Base-by-base conservation (phyloP, 2,113 vertebrate genomes). In the Laterallus jamaicensis region DNA sequence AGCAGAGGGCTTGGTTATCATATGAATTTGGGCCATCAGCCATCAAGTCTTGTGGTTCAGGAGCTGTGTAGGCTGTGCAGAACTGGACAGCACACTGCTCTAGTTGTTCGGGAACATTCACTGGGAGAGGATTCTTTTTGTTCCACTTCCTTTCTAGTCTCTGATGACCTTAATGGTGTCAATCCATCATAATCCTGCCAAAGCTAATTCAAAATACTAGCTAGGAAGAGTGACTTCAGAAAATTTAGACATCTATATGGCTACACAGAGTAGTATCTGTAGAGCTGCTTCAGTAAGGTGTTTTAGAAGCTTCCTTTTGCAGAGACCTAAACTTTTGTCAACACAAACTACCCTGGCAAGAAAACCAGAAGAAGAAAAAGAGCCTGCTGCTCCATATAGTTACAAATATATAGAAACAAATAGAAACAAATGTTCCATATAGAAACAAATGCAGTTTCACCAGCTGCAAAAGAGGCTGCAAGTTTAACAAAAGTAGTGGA, bases 11-110 rank as follows among this genome's bases (percentile, higher is more conserved):
- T 32, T 85, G 55, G 35, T 63, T 71, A 24, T 17, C 3, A 2
- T 24, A 0, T 3, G 17, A 9, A 6, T n/a, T 86, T n/a, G 32
- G 63, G 21, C 32, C 58, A 71, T 19, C 39, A 71, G 52, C 58
- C 64, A 12, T 1, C 1, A 47, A 67, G 8, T 44, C 40, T 28
- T 12, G 2, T 31, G 2, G 0, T 6, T 55, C 11, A 5, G 35
- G 59, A 86, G 49, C 42, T 82, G 54, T 35, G 15, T 40, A 31
- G 40, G 16, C 19, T 78, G 29, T 10, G 64, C 35, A 32, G 82
- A 79, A 58, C 63, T 37, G 47, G 32, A n/a, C 25, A 63, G 2
- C 2, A 0, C 25, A 17, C 9, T 28, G 10, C 8, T 3, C 0
- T 26, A n/a, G 39, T n/a, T 50, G 19, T 31, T 69, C 1, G 6